Base-by-base conservation (phyloP, 2,888 invertebrate species). In the Neocrepidodera transversa region DNA sequence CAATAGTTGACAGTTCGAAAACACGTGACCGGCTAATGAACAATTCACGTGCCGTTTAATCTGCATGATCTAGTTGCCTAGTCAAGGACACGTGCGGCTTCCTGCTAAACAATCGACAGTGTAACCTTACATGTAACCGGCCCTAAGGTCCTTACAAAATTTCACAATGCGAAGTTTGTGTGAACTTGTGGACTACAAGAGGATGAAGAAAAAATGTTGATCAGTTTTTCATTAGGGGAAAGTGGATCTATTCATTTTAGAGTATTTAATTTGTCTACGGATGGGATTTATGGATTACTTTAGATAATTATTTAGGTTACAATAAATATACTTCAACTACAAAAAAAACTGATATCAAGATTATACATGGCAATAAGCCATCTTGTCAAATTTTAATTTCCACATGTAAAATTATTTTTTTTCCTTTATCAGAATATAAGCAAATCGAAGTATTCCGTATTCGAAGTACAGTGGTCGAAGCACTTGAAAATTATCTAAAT, bases 1-100 rank as follows among this genome's bases (percentile, higher is more conserved):
- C 50, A 59, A 58, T 56, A 53, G 60, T 45, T 47, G 56, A 53
- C 45, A 42, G 60, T 40, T 65, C 64, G 53, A 56, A 51, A 61
- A 67, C 74, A 74, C 74, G 73, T 71, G 73, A 66, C 72, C 51
- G 53, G 71, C 73, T 74, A 75, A 75, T 74, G 74, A 75, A 73
- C 65, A 62, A 65, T 67, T 66, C 75, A 69, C 75, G 75, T 75
- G 75, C 52, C 70, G 57, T 62, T 63, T 73, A 73, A 74, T 74
- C 74, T 73, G 68, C 48, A 67, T 68, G 70, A 73, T 73, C 71
- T 72, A 70, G 68, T 71, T 62, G 68, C 67, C 69, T 67, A 68
- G 70, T 72, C 60, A 64, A 60, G 62, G 70, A 47, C 75, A 74
- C 76, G 77, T 75, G 75, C 65, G 51, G 65, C 56, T 67, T 68